A percentile compares a stretch with the other conserved stretches of the same genome.
Evolutionary conservation across 92 coral and sea anemone species (phyloP).

Genomic region (Hydrozoanthus gracilis): DNA sequence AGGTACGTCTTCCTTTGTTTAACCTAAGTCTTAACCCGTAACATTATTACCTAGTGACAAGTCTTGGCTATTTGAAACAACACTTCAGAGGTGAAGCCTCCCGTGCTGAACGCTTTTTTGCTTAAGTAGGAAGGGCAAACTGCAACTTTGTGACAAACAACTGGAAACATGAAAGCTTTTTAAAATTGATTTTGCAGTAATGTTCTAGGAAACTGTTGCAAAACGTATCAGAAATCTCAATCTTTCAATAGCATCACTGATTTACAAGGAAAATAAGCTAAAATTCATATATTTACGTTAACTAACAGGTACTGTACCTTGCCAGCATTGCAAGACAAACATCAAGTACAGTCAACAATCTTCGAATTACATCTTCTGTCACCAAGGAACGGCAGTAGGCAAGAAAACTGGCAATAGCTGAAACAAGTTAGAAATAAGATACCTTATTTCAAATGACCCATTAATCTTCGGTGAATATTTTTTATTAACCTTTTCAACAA

Average conservation of each 20-base stretch:
- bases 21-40: too few species aligned
- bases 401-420: slow-evolving; percentile 94
- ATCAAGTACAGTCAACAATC: slow-evolving; percentile 83
- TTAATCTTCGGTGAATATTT: too few species aligned
- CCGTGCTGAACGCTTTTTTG: too few species aligned
- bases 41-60: too few species aligned
- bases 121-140: neutral
- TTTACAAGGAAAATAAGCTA: neutral
- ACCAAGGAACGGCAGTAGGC: slow-evolving; percentile 81
- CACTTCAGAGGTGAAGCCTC: too few species aligned
- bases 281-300: neutral
- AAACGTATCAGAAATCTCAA: neutral
- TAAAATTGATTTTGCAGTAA: too few species aligned
- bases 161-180: too few species aligned
- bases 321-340: slow-evolving; percentile 95
- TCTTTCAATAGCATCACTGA: neutral
- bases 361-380: slow-evolving; percentile 85
- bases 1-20: too few species aligned
- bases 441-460: too few species aligned
- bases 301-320: slow-evolving; percentile 54
- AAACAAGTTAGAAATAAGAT: neutral
- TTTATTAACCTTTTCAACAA: too few species aligned
- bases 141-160: neutral
- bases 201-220: neutral
- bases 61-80: too few species aligned